Evolutionary conservation across 2,113 vertebrate species (phyloP).

Genomic region (Ochotona curzoniae): DNA sequence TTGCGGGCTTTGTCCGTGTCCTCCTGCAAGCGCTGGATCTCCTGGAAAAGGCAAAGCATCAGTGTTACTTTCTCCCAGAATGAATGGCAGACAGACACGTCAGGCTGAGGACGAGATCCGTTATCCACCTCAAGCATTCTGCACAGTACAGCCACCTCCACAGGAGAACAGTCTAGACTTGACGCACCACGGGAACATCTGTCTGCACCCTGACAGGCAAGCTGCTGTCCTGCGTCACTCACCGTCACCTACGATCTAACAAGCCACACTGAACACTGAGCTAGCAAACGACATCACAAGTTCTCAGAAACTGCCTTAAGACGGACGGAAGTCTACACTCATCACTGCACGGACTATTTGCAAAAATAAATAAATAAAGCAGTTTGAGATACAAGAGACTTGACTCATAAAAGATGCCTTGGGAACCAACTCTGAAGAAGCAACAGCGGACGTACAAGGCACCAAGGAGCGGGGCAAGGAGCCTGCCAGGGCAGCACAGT

Average conservation of each 20-base stretch:
- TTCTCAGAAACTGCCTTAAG: background rate
- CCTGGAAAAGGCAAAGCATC: slow-evolving; percentile 85
- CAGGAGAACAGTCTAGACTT: too few relatives aligned
- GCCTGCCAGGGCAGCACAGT: background rate
- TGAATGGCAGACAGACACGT: background rate
- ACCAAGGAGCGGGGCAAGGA: background rate
- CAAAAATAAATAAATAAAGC: slow-evolving; percentile 22
- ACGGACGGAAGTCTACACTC: background rate
- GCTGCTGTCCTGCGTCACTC: too few relatives aligned
- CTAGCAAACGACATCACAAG: background rate
- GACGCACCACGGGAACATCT: too few relatives aligned
- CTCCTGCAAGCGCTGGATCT: slow-evolving; percentile 94
- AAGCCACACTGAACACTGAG: background rate
- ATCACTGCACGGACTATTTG: background rate
- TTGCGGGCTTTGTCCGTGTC: slow-evolving; percentile 95
- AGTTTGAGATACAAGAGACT: background rate
- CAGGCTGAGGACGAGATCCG: background rate
- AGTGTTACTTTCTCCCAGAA: background rate
- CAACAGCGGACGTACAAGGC: background rate
- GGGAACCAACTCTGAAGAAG: slow-evolving; percentile 32
- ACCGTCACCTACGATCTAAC: background rate
- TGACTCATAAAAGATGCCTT: background rate
- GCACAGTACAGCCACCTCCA: too few relatives aligned
- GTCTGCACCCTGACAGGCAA: too few relatives aligned
- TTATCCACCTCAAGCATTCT: background rate